phyloP scores from a whole-genome alignment of 2,113 vertebrate genomes.

The Nyctibius bracteatus region DNA sequence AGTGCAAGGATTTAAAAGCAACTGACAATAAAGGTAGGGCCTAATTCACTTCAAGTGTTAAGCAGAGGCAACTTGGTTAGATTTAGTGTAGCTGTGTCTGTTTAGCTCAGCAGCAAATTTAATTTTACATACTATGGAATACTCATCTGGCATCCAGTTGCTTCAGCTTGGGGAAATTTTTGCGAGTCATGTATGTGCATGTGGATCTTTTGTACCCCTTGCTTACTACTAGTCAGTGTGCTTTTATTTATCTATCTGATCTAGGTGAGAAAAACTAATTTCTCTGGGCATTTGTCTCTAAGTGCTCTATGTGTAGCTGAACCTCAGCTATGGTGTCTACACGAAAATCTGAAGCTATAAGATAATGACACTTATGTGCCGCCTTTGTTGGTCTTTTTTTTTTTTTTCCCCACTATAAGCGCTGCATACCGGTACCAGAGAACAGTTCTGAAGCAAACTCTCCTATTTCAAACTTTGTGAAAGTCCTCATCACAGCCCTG shows the following conservation, averaged over 20 bases:
- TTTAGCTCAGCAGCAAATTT: conserved; percentile 21
- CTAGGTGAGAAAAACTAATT: neutral
- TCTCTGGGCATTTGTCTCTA: neutral
- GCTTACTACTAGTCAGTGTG: neutral
- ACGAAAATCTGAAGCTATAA: neutral
- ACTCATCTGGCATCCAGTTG: neutral
- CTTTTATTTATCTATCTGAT: neutral
- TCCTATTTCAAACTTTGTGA: neutral
- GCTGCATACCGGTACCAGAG: neutral
- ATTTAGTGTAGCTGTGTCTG: neutral
- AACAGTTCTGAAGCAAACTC: neutral
- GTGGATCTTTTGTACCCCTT: neutral
- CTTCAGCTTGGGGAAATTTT: neutral
- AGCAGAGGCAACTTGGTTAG: neutral
- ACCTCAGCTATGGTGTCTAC: neutral
- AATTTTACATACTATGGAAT: neutral
- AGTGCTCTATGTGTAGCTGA: neutral
- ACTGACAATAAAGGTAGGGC: neutral
- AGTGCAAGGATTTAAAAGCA: neutral
- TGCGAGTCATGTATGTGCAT: neutral
- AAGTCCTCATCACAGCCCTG: neutral
- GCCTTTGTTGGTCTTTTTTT: neutral
- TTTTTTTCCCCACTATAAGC: accelerated
- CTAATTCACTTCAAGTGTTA: conserved; percentile 1
- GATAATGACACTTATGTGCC: neutral